These are phyloP conservation scores for Nyctereutes procyonoides DNA, from an alignment of 2,113 vertebrate genomes.

Conservation along the genomic window DNA sequence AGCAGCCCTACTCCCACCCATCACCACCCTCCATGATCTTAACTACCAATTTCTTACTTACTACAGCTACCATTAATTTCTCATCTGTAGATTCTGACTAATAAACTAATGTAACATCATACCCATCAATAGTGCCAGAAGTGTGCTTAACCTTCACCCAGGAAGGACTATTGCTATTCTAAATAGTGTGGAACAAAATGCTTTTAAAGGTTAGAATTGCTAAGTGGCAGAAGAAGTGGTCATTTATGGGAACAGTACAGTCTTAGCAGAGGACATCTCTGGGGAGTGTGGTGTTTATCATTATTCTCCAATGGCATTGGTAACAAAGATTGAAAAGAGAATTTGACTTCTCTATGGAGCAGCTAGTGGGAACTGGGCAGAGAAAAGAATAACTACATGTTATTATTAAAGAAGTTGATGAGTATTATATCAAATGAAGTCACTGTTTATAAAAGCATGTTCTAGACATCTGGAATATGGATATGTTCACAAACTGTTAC, in stretches of 20 bases:
- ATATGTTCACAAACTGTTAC: not conserved
- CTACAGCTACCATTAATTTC: not conserved
- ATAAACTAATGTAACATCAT: not conserved
- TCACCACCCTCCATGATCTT: not conserved
- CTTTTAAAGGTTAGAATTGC: not conserved
- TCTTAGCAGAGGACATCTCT: not conserved
- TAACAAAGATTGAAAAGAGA: not conserved
- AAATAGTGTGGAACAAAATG: not conserved
- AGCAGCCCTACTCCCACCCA: rapidly evolving
- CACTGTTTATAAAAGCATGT: not conserved
- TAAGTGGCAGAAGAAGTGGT: not conserved
- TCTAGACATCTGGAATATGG: not conserved
- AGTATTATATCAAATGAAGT: not conserved
- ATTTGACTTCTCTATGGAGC: not conserved
- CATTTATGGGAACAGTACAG: not conserved
- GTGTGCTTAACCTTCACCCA: not conserved
- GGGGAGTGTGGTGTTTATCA: too few relatives aligned
- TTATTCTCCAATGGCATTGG: not conserved
- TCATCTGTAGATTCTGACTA: not conserved
- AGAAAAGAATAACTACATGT: not conserved
- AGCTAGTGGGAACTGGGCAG: not conserved
- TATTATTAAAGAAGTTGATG: not conserved
- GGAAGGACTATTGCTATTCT: not conserved
- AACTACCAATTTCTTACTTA: not conserved
- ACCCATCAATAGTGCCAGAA: not conserved